Evolutionary conservation across 2,888 invertebrate genomes (phyloP).

Genomic region (Epirrhoe tristata): DNA sequence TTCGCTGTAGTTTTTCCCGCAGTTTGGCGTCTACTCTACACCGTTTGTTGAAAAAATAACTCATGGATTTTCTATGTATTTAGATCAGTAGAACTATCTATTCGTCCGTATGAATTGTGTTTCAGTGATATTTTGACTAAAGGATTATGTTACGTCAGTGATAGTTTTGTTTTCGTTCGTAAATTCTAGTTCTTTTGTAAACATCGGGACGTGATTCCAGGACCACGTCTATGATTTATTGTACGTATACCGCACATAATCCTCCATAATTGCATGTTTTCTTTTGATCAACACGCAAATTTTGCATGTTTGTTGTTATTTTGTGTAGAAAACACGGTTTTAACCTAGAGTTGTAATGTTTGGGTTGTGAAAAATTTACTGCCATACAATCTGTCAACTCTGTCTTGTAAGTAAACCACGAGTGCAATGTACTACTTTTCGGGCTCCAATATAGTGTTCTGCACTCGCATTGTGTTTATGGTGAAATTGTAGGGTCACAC

Average conservation of each 20-base stretch:
- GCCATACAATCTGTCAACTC: conserved; percentile 55
- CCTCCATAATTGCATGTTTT: conserved; percentile 58
- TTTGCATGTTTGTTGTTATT: conserved; percentile 50
- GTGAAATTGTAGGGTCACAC: conserved; percentile 1
- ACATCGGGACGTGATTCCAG: conserved; percentile 81
- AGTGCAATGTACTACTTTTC: conserved; percentile 46
- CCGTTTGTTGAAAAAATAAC: conserved; percentile 73
- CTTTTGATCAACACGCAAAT: conserved; percentile 48
- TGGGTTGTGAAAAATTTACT: conserved; percentile 59
- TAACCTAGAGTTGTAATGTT: conserved; percentile 65
- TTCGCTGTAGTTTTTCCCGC: conserved; percentile 84
- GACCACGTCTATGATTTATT: conserved; percentile 85
- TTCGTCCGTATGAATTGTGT: conserved; percentile 60
- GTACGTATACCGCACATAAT: conserved; percentile 79
- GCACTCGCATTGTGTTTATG: conserved; percentile 9
- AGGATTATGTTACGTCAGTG: conserved; percentile 73
- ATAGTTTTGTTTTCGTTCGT: conserved; percentile 64
- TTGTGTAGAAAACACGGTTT: conserved; percentile 51
- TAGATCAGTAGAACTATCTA: conserved; percentile 66
- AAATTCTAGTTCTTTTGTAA: conserved; percentile 79
- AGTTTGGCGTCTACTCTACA: conserved; percentile 84
- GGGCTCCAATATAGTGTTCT: conserved; percentile 10
- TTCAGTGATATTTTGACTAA: conserved; percentile 66
- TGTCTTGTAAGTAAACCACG: conserved; percentile 55
- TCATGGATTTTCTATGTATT: conserved; percentile 76